A percentile compares a stretch with the other conserved stretches of the same genome.
phyloP scores from a whole-genome alignment of 2,113 vertebrate species.

The Machaerirhynchus nigripectus region DNA sequence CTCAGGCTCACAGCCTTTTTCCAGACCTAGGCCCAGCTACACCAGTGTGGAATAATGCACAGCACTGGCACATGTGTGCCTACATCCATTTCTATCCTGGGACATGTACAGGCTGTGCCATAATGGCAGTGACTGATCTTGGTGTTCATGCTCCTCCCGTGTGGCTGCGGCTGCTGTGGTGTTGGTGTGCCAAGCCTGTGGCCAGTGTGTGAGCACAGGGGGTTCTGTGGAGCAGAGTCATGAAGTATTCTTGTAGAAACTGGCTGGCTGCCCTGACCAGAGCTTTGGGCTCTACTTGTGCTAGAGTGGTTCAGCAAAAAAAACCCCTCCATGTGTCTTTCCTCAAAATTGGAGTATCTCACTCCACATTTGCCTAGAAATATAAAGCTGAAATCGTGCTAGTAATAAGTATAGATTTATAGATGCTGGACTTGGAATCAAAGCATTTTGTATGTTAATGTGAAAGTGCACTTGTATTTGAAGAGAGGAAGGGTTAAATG shows the following conservation, averaged over 20 bases:
- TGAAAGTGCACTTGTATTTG: neutral
- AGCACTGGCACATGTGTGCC: neutral
- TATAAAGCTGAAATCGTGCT: neutral
- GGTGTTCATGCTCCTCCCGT: rapidly evolving
- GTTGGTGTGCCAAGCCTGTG: neutral
- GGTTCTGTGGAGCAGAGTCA: neutral
- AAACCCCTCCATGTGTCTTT: rapidly evolving
- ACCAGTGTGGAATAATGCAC: neutral
- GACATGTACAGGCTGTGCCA: rapidly evolving
- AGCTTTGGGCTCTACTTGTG: neutral
- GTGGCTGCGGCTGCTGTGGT: neutral
- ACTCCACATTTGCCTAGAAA: neutral
- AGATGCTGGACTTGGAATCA: neutral
- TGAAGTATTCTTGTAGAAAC: neutral
- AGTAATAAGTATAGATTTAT: neutral
- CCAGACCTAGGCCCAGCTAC: neutral
- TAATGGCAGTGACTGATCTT: rapidly evolving
- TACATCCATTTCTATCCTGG: neutral
- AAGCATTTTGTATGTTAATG: neutral
- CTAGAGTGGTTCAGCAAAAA: neutral
- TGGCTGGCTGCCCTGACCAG: neutral
- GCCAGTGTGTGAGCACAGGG: neutral
- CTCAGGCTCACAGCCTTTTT: neutral
- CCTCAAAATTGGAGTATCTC: neutral
- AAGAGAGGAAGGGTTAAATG: neutral